These are phyloP conservation scores for Epicampocera succincta DNA, from an alignment of 2,888 invertebrate species.

Conservation along the genomic window DNA sequence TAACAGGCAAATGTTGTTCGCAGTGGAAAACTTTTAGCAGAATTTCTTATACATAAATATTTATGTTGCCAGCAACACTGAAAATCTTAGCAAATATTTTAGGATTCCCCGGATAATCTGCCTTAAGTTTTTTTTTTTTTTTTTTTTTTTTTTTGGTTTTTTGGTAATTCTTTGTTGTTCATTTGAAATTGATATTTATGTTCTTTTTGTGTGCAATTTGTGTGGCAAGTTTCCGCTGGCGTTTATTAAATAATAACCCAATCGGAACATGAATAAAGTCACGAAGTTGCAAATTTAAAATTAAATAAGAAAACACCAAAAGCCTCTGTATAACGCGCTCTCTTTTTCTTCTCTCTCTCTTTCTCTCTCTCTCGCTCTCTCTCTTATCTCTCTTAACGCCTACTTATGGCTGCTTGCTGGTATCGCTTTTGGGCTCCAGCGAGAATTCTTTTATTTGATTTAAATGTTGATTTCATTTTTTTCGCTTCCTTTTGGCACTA, in stretches of 20 bases:
- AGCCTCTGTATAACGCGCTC: too few species aligned
- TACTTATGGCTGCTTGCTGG: slow-evolving; percentile 7
- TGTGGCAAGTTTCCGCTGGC: slow-evolving; percentile 12
- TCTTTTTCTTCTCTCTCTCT: too few species aligned
- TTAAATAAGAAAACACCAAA: slow-evolving; percentile 37
- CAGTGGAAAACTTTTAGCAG: background rate
- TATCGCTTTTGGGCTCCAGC: slow-evolving; percentile 4
- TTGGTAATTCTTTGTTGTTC: background rate
- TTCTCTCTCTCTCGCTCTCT: too few species aligned
- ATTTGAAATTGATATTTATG: slow-evolving; percentile 47
- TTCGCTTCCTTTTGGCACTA: too few species aligned
- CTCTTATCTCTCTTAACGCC: slow-evolving; percentile 15
- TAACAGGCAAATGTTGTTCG: background rate
- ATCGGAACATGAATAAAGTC: background rate
- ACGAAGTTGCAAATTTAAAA: slow-evolving; percentile 26
- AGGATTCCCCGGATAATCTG: slow-evolving; percentile 33
- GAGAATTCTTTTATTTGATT: slow-evolving; percentile 22
- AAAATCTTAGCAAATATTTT: slow-evolving; percentile 25
- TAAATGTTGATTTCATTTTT: background rate
- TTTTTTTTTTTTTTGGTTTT: too few species aligned
- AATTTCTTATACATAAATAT: slow-evolving; percentile 19
- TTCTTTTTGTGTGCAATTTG: background rate
- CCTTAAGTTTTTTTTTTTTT: background rate
- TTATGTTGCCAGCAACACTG: slow-evolving; percentile 5
- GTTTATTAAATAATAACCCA: background rate